Percentiles rank a stretch among this genome's conserved stretches.
Evolutionary conservation across 2,797 vertebrate species (phyloP).

Genomic region (Trachops cirrhosus): DNA sequence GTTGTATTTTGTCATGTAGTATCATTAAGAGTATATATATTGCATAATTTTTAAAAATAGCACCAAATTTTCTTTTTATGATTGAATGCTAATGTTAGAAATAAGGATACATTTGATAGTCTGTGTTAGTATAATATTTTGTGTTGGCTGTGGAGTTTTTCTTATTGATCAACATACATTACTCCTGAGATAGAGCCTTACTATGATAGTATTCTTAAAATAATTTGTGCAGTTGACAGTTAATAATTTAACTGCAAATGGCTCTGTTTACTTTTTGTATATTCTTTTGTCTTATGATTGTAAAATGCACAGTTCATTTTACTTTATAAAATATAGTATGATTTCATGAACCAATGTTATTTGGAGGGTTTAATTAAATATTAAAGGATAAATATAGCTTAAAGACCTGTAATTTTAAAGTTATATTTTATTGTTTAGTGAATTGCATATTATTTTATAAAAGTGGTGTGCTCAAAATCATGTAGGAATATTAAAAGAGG

Average conservation of each 20-base stretch:
- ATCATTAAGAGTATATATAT: background rate
- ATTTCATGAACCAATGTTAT: background rate
- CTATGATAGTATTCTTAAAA: background rate
- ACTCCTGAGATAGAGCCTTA: background rate
- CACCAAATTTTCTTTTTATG: background rate
- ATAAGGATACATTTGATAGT: background rate
- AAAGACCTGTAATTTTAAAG: background rate
- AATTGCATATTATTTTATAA: background rate
- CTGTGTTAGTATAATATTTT: background rate
- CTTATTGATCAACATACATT: background rate
- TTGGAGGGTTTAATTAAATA: background rate
- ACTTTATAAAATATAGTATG: background rate
- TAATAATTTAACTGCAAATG: conserved; percentile 6
- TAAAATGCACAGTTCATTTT: background rate
- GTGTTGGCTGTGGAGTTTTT: background rate
- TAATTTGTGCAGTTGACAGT: background rate
- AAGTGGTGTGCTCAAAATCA: background rate
- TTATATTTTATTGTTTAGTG: conserved; percentile 16
- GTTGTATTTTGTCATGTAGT: background rate
- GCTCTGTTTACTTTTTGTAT: background rate
- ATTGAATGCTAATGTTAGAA: background rate
- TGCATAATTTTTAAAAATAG: background rate
- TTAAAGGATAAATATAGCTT: background rate
- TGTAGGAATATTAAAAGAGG: background rate
- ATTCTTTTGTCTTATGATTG: conserved; percentile 25